Evolutionary conservation across 1,140 invertebrate species (phyloP), one percentile per base, ranked within the genome.

Genomic region (Drosophila melanica): DNA sequence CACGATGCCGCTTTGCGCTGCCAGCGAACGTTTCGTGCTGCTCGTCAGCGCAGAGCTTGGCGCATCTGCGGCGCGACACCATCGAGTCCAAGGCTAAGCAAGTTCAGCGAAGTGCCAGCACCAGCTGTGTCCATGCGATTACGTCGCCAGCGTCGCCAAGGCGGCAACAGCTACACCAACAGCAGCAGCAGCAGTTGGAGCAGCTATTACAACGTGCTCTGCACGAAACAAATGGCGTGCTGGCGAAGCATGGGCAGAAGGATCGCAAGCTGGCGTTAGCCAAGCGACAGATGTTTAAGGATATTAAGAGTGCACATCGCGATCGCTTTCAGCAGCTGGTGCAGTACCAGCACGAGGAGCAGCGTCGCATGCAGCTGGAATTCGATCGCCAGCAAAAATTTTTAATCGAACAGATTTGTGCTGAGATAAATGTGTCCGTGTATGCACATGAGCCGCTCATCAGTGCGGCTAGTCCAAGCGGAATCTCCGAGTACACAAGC

Each of bases 321-420:
- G 84, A 91, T 67, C 82, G 92, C 39, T 92, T 93, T 45, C 79
- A 92, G 12, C 78, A 92, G n/a, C 47, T 93, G 39, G 68, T 93
- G 9, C 65, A 89, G 14, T 79, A 90, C 51, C 92, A 93, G 69
- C 75, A 90, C 57, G 58, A 80, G 39, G 79, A 92, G 65, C 74
- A 85, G 59, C 62, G 79, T 12, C 79, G 74, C 57, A 69, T 91
- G 73, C 80, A 80, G 71, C 54, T 75, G 4, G 60, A 89, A 39
- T 90, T 92, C 44, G 79, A 92, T 72, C 60, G 72, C 9, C 85
- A 90, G 75, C 90, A 90, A 53, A 72, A 79, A 12, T 58, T 74
- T 14, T 76, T 91, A 0, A 71, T 91, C n/a, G 79, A 92, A 6
- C 72, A 92, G 50, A 75, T 90, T 33, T 90, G 79, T n/a, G 59